phyloP scores from a whole-genome alignment of 2,113 vertebrate species.

The chimpanzee (Pan troglodytes) region NHGRI_mPanTro3-v2.1_pri NC_072411.2:22289501-22290000 shows the following conservation, averaged over 20 bases:
- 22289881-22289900: not conserved
- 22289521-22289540: too few species aligned
- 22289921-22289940: not conserved
- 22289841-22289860: not conserved
- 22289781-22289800: constrained; percentile 18
- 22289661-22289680: not conserved
- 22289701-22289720: not conserved
- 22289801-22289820: not conserved
- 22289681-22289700: not conserved
- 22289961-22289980: not conserved
- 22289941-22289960: not conserved
- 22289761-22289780: not conserved
- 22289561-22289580: not conserved
- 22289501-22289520: too few species aligned
- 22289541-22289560: too few species aligned
- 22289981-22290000: not conserved
- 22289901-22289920: not conserved
- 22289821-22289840: not conserved
- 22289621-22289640: not conserved
- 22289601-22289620: not conserved
- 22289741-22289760: not conserved
- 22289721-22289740: not conserved
- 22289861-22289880: not conserved
- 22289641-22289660: not conserved
- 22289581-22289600: not conserved